Evolutionary conservation across 2,797 vertebrate genomes (phyloP).

Genomic region (Tauraco hartlaubi): DNA sequence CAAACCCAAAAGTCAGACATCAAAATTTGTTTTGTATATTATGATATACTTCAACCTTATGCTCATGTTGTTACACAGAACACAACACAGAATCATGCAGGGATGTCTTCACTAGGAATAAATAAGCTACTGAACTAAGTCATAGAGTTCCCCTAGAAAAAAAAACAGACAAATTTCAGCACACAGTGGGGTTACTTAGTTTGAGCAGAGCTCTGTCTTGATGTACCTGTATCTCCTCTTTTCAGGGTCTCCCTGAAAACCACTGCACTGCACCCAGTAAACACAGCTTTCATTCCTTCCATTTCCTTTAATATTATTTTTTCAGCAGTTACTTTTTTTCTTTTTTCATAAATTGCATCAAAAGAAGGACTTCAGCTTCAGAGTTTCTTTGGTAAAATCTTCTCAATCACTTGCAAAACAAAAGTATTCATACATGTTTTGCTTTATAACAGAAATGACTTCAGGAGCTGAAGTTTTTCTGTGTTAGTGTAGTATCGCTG

Average conservation of each 20-base stretch:
- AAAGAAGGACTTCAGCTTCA: neutral
- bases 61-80: neutral
- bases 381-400: neutral
- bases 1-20: neutral
- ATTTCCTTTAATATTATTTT: neutral
- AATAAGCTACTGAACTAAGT: neutral
- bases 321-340: neutral
- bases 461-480: neutral
- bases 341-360: neutral
- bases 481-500: rapidly evolving
- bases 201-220: neutral
- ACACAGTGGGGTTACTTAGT: neutral
- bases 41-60: neutral
- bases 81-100: neutral
- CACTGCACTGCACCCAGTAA: neutral
- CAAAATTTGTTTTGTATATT: neutral
- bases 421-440: neutral
- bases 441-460: neutral
- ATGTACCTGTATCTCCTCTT: neutral
- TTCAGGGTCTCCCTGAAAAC: neutral
- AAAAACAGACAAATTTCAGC: neutral
- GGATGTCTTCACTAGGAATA: neutral
- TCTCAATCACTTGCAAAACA: neutral
- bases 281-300: neutral
- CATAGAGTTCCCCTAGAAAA: neutral